A percentile compares a stretch with the other conserved stretches of the same genome.
Evolutionary conservation across 2,113 vertebrate species (phyloP).

Genomic region (Oryzias celebensis): DNA sequence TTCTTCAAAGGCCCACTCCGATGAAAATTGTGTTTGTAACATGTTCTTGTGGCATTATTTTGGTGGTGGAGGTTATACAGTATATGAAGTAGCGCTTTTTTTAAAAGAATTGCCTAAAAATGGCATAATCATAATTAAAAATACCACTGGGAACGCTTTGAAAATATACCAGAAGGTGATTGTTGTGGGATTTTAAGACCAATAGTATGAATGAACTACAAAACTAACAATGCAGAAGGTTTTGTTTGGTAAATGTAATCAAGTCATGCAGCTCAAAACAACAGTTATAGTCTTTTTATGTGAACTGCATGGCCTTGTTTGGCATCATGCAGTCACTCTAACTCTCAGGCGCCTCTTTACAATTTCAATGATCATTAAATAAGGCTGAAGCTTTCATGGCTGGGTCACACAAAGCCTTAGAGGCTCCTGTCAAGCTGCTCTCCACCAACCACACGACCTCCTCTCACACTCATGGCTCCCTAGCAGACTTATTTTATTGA

Average conservation of each 20-base stretch:
- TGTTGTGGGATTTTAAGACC: too few species aligned
- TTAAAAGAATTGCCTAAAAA: too few species aligned
- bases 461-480: conserved; percentile 16
- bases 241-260: conserved; percentile 1
- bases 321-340: conserved; percentile 60
- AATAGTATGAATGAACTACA: too few species aligned
- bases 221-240: background rate
- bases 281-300: conserved; percentile 54
- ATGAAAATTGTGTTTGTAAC: too few species aligned
- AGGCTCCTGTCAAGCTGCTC: conserved; percentile 42
- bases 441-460: conserved; percentile 7
- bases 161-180: too few species aligned
- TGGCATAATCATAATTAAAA: too few species aligned
- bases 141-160: too few species aligned
- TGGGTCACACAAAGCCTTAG: conserved; percentile 20
- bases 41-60: too few species aligned
- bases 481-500: conserved; percentile 57
- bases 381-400: conserved; percentile 34
- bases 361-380: conserved; percentile 60
- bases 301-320: conserved; percentile 48
- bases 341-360: conserved; percentile 49
- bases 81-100: too few species aligned
- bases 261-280: conserved; percentile 51
- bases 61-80: too few species aligned
- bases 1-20: too few species aligned